Evolutionary conservation across 1,140 invertebrate genomes (phyloP).

Genomic region (Leptonema lineaticorne): DNA sequence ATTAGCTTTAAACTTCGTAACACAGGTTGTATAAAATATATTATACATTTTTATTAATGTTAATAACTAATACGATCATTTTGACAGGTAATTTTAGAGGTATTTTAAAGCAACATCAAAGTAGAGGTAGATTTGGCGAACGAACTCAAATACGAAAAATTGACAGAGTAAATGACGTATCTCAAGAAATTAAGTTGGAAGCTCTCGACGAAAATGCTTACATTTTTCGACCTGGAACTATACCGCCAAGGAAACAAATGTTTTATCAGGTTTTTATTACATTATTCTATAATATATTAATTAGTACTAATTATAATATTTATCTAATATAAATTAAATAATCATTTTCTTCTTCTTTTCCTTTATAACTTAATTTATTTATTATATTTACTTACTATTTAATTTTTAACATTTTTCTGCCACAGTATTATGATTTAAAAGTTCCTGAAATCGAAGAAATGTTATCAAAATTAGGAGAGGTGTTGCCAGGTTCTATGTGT

Average conservation of each 20-base stretch:
- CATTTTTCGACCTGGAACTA: slow-evolving; percentile 66
- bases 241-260: slow-evolving; percentile 77
- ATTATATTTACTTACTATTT: not conserved
- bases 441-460: slow-evolving; percentile 82
- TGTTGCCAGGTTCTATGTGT: slow-evolving; percentile 63
- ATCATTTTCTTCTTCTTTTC: too few relatives aligned
- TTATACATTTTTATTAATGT: slow-evolving; percentile 13
- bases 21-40: slow-evolving; percentile 46
- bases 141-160: not conserved
- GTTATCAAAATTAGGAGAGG: slow-evolving; percentile 66
- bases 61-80: not conserved
- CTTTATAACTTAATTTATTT: too few relatives aligned
- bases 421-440: slow-evolving; percentile 83
- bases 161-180: not conserved
- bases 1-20: slow-evolving; percentile 81
- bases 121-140: not conserved
- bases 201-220: slow-evolving; percentile 45
- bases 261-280: slow-evolving; percentile 69
- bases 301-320: too few relatives aligned
- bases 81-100: slow-evolving; percentile 29
- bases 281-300: too few relatives aligned
- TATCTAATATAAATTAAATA: too few relatives aligned
- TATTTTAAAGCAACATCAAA: slow-evolving; percentile 9
- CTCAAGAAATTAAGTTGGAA: not conserved
- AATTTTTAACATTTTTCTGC: not conserved